Evolutionary conservation across 2,797 vertebrate species (phyloP), one percentile per base, ranked within the genome.

Genomic region (Xenops minutus): DNA sequence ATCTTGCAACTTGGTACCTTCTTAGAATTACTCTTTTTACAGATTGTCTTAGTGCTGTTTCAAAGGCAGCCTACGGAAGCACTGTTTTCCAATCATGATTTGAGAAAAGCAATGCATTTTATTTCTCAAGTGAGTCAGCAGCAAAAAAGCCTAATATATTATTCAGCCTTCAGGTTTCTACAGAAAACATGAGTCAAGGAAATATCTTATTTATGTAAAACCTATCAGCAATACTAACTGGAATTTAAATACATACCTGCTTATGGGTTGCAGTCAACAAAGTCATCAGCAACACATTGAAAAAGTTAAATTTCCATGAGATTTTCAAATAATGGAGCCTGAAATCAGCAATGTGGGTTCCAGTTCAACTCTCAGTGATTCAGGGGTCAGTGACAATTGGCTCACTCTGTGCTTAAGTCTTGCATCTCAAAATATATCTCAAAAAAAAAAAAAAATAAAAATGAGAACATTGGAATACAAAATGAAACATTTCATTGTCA

Each of bases 61-160:
- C 0, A 1, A 78, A 84, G 59, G 39, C 41, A 68, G 64, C 36
- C 29, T 59, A 23, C 61, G 55, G 39, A 93, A 91, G 29, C 32
- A 52, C 44, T 48, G 46, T 36, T 96, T 97, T 88, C 74, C 61
- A 87, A 12, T 54, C 43, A 36, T 9, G 1, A 49, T 76, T 94
- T 95, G 46, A 89, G 84, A 93, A 95, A 91, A 85, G 30, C 37
- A 83, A 84, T 85, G 84, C 1, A 74, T 84, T 90, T 89, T 55
- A 55, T 87, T 92, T 92, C 52, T 94, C 34, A 36, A 30, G 48
- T 87, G n/a, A 88, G n/a, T 41, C 72, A 81, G 55, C 85, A 89
- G 69, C 30, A 61, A 49, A 88, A 92, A 80, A 92, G 36, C 7
- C 14, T 75, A 64, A 43, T 46, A 59, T 4, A 7, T 88, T 84